A percentile compares a stretch with the other conserved stretches of the same genome.
These are phyloP conservation scores for Opisthograptis luteolata DNA, from an alignment of 2,888 invertebrate species.

Conservation along the genomic window DNA sequence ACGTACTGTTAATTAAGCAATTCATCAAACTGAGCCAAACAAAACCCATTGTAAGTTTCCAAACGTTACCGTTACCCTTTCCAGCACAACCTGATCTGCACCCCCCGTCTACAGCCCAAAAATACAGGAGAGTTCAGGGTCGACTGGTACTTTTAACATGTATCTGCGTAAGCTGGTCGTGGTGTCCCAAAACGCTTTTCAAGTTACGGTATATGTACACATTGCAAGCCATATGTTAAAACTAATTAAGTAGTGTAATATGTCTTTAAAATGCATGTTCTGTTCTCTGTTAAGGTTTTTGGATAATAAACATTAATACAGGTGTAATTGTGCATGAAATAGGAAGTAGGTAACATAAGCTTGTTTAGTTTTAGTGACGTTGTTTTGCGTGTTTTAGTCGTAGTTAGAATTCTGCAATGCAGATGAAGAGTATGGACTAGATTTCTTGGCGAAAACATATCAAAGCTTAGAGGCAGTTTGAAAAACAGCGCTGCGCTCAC, in stretches of 20 bases:
- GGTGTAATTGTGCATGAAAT: no score
- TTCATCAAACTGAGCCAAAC: constrained; percentile 45
- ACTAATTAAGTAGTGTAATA: constrained; percentile 1
- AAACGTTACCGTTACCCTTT: background rate
- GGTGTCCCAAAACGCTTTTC: background rate
- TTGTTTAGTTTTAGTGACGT: no score
- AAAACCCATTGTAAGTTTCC: constrained; percentile 1
- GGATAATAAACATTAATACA: no score
- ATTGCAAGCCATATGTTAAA: background rate
- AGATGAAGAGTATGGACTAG: no score
- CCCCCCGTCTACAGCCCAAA: background rate
- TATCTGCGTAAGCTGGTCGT: background rate
- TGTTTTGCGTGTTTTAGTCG: no score
- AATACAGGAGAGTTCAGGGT: background rate
- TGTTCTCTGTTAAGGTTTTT: no score
- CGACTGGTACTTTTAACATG: background rate
- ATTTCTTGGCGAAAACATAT: no score
- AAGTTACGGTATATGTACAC: background rate
- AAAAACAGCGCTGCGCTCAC: no score
- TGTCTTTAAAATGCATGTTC: constrained; percentile 1
- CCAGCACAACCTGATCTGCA: background rate
- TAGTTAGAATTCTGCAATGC: no score
- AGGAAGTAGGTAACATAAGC: no score
- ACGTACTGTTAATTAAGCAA: constrained; percentile 42
- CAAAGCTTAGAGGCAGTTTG: no score